A percentile compares a stretch with the other conserved stretches of the same genome.
Evolutionary conservation across 2,113 vertebrate genomes (phyloP).

Genomic region (Furnarius figulus): DNA sequence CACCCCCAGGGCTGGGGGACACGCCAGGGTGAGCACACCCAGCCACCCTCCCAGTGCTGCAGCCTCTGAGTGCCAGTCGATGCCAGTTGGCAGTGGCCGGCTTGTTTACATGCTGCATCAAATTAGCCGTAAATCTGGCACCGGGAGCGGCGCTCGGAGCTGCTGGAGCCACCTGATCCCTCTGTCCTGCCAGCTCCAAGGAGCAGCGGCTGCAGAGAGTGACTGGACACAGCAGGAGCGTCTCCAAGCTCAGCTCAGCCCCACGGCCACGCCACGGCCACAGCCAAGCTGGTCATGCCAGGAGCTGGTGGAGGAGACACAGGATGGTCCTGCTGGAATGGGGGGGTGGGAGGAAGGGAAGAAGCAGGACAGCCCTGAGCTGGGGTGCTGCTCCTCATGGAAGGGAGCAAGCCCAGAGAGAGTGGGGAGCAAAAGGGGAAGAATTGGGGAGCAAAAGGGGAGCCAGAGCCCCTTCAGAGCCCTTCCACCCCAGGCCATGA

Average conservation of each 20-base stretch:
- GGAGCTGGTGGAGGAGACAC: not conserved
- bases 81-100: not conserved
- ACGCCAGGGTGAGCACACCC: rapidly evolving
- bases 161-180: slow-evolving; percentile 5
- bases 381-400: not conserved
- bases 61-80: not conserved
- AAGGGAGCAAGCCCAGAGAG: not conserved
- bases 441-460: too few species aligned
- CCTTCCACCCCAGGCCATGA: not conserved
- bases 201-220: not conserved
- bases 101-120: slow-evolving; percentile 37
- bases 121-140: slow-evolving; percentile 22
- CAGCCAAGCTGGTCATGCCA: rapidly evolving
- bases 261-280: not conserved
- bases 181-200: not conserved
- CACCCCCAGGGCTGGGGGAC: not conserved
- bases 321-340: not conserved
- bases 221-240: not conserved
- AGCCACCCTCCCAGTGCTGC: not conserved
- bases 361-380: not conserved
- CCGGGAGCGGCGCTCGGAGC: not conserved
- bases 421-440: not conserved
- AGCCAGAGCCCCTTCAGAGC: not conserved
- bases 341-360: not conserved
- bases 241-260: not conserved